Base-by-base conservation (phyloP, 2,113 vertebrate species). In the Acanthochromis polyacanthus region DNA sequence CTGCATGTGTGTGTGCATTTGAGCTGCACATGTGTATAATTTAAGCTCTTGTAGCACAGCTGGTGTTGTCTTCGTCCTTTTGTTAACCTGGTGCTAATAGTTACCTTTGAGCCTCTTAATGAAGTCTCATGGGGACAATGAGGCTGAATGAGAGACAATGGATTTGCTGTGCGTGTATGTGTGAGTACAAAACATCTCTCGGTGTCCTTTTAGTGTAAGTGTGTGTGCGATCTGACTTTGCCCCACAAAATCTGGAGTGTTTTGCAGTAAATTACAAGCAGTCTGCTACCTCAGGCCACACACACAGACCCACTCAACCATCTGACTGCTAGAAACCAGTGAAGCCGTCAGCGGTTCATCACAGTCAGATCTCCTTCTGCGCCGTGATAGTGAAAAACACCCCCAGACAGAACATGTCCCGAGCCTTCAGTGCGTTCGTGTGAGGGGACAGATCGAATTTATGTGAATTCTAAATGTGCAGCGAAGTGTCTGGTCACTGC, bases 71-170 rank as follows among this genome's bases (percentile, higher is more conserved):
- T n/a, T 67, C 25, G 4, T 72, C 32, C 20, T 69, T 82, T 74
- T 78, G 48, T 43, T 73, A 66, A 51, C 66, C 20, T 25, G 23
- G 32, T 65, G 64, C 55, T 81, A 71, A 83, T 28, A 23, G 75
- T 72, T 70, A 70, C 74, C 58, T 82, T 50, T 63, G 63, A 70
- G 80, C 25, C 62, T 69, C 46, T 63, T 67, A 82, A 85, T 82
- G 19, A 85, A 58, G 72, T 73, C 74, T 71, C 65, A 63, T 1
- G 56, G 69, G 28, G 40, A 58, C 73, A 66, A 20, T 20, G 46
- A 48, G 20, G 51, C 30, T 70, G 11, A 80, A 65, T 60, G 25
- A 40, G 63, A 75, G 72, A 66, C 28, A 74, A 23, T 28, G 10
- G 11, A 30, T 74, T 38, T 43, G 52, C 28, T 73, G 12, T 38